phyloP scores from a whole-genome alignment of 1,140 invertebrate species.

The Penaeus japonicus region DNA sequence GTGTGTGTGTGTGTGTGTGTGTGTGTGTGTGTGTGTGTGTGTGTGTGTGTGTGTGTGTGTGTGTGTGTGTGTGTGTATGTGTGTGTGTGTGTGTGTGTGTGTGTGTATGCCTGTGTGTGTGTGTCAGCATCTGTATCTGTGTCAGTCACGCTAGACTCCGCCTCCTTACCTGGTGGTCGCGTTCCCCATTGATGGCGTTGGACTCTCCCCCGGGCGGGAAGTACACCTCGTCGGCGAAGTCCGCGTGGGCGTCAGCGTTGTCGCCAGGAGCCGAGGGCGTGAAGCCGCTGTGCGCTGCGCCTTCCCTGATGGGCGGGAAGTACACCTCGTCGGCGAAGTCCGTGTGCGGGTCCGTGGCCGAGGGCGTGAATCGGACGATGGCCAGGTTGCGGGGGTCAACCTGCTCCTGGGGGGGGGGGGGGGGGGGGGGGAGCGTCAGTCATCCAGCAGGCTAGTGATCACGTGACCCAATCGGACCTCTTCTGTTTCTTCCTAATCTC shows the following conservation, averaged over 20 bases:
- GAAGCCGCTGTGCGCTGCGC: not conserved
- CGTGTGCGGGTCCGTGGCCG: slow-evolving; percentile 71
- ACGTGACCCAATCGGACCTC: not conserved
- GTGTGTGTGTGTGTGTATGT: not conserved
- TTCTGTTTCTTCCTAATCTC: too few relatives aligned
- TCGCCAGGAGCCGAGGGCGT: not conserved
- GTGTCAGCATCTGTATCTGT: not conserved
- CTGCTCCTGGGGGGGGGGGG: slow-evolving; percentile 61
- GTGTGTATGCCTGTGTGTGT: not conserved
- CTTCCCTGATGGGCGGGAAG: slow-evolving; percentile 70
- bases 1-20: not conserved
- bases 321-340: slow-evolving; percentile 82
- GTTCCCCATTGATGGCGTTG: not conserved
- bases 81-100: not conserved
- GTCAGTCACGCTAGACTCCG: not conserved
- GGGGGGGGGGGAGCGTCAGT: too few relatives aligned
- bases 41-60: not conserved
- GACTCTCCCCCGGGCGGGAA: slow-evolving; percentile 70
- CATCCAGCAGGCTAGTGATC: not conserved
- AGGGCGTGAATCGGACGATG: slow-evolving; percentile 80
- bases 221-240: slow-evolving; percentile 79
- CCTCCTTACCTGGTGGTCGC: slow-evolving; percentile 14
- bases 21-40: not conserved
- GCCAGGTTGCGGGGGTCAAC: slow-evolving; percentile 75
- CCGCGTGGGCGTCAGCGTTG: not conserved